Evolutionary conservation across 2,888 invertebrate species (phyloP).

Genomic region (Drosophila falleni): DNA sequence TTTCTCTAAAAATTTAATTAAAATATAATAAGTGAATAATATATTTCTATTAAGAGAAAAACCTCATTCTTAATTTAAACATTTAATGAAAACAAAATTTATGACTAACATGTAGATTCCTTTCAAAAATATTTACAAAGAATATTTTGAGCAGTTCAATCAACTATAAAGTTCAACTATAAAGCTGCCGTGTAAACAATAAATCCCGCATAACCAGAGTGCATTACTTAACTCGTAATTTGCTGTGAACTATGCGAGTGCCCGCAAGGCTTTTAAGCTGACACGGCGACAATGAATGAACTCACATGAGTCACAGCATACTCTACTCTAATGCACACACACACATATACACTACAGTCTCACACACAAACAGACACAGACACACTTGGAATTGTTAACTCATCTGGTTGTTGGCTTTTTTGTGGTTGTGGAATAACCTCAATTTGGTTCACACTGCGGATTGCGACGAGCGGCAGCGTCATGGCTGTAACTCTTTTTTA

Average conservation of each 20-base stretch:
- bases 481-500: slow-evolving; percentile 63
- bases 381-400: slow-evolving; percentile 66
- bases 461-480: slow-evolving; percentile 73
- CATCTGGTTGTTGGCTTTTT: slow-evolving; percentile 55
- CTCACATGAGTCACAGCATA: slow-evolving; percentile 54
- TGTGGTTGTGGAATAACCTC: slow-evolving; percentile 74
- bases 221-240: slow-evolving; percentile 41
- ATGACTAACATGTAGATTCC: neutral
- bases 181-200: slow-evolving; percentile 20
- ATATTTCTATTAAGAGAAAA: too few relatives aligned
- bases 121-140: neutral
- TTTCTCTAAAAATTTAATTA: neutral
- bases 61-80: neutral
- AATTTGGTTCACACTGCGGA: slow-evolving; percentile 74
- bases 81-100: neutral
- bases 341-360: slow-evolving; percentile 6
- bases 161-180: neutral
- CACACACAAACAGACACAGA: slow-evolving; percentile 17
- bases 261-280: slow-evolving; percentile 16
- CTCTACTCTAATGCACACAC: slow-evolving; percentile 29
- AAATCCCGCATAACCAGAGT: slow-evolving; percentile 33
- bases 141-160: neutral
- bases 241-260: slow-evolving; percentile 51
- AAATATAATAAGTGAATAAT: neutral
- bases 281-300: slow-evolving; percentile 56